Base-by-base conservation (phyloP, 2,113 vertebrate genomes). In the Myiozetetes cayanensis region DNA sequence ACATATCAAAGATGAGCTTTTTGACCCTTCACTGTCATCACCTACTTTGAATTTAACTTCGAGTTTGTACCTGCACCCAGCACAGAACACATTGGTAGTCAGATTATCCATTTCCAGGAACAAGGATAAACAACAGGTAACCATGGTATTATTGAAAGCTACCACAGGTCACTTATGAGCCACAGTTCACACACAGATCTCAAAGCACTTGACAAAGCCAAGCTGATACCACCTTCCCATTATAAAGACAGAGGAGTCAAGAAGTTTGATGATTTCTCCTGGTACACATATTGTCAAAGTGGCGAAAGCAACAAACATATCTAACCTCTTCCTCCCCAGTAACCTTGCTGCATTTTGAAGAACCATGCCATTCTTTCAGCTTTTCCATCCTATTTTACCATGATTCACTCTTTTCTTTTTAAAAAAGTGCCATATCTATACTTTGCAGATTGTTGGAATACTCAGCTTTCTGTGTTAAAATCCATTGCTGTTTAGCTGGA, bases 141-240 rank as follows among this genome's bases (percentile, higher is more conserved):
- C 25, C 35, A 28, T 8, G 43, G 30, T 14, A n/a, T 20, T 37
- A 59, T 0, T 55, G 8, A 56, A 75, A 83, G 62, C 39, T 85
- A 58, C 19, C 10, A n/a, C 1, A 0, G 0, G 52, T 63, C 61
- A 65, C 30, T 63, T 50, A 8, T 0, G 4, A 52, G 35, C 17
- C 37, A 71, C 10, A 14, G 66, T 5, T 78, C 30, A 41, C 46
- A 22, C 50, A 55, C 2, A 1, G n/a, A 59, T 71, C 35, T 87
- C 66, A 75, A 56, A 90, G 59, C 25, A 46, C 73, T 13, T 27
- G 7, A 67, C 9, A 12, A 72, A 82, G 71, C 37, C 75, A 56
- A 82, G 52, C 50, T 49, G 13, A 43, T 37, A 50, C 8, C 49
- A 91, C 8, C 28, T 39, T 56, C 35, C 41, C 21, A 19, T 10